Percentiles rank a stretch among this genome's conserved stretches.
Conservation (phyloP, 2,888 invertebrate genomes). For the Lacanobia wlatinum region DNA sequence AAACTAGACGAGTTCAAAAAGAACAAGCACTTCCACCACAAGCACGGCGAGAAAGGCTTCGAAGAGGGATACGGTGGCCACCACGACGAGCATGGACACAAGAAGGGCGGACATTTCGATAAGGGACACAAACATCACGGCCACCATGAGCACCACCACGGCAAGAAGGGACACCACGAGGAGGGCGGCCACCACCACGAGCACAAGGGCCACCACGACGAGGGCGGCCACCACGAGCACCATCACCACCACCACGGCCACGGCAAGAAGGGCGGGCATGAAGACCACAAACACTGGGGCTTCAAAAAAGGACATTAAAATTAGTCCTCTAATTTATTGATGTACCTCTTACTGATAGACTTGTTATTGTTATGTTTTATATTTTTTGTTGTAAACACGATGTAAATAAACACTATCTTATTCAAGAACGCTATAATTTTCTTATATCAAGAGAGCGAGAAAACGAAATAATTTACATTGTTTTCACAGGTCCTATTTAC, state of each 20-base stretch:
- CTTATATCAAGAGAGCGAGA: background rate
- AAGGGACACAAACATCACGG: constrained; percentile 94
- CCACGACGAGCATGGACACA: constrained; percentile 94
- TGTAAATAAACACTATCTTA: constrained; percentile 69
- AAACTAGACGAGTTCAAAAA: constrained; percentile 96
- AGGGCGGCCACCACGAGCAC: constrained; percentile 94
- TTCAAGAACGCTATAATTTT: constrained; percentile 26
- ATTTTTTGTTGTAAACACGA: constrained; percentile 53
- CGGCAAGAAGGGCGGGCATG: constrained; percentile 95
- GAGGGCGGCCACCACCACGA: constrained; percentile 95
- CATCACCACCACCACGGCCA: constrained; percentile 93
- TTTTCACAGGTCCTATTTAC: background rate
- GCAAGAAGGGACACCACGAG: constrained; percentile 95
- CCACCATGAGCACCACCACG: constrained; percentile 94
- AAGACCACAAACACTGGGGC: constrained; percentile 95
- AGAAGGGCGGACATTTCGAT: constrained; percentile 95
- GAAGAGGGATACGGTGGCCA: constrained; percentile 95
- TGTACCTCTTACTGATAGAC: constrained; percentile 38
- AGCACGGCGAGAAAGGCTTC: constrained; percentile 94
- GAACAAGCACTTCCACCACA: constrained; percentile 96
- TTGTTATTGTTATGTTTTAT: constrained; percentile 54
- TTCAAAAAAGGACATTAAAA: constrained; percentile 90
- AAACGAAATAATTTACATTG: background rate
- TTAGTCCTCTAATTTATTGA: constrained; percentile 40
- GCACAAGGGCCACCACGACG: constrained; percentile 94